A percentile compares a stretch with the other conserved stretches of the same genome.
phyloP scores from a whole-genome alignment of 2,888 invertebrate genomes.

The Amiota mariae region DNA sequence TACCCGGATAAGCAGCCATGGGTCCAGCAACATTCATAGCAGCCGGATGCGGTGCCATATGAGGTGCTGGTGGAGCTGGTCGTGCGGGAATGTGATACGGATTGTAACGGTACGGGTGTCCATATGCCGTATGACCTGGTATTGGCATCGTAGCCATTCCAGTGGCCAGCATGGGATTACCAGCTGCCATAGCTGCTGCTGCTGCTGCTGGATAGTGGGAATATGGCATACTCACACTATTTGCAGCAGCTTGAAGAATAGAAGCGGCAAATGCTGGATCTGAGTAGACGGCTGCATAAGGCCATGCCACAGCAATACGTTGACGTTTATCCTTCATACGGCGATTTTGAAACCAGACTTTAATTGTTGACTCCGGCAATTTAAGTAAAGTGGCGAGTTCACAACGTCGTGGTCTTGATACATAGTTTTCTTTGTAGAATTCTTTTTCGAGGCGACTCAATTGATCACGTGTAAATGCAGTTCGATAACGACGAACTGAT shows the following conservation, averaged over 20 bases:
- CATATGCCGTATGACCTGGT: slow-evolving; percentile 67
- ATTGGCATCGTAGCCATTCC: slow-evolving; percentile 76
- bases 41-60: slow-evolving; percentile 70
- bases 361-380: slow-evolving; percentile 97
- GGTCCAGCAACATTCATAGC: slow-evolving; percentile 60
- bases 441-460: slow-evolving; percentile 93
- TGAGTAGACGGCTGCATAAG: slow-evolving; percentile 93
- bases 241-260: slow-evolving; percentile 90
- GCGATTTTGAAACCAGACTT: slow-evolving; percentile 92
- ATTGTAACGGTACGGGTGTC: slow-evolving; percentile 72
- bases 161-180: slow-evolving; percentile 74
- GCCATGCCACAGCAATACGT: slow-evolving; percentile 94
- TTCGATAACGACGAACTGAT: slow-evolving; percentile 91
- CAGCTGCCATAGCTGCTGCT: slow-evolving; percentile 41
- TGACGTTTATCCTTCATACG: slow-evolving; percentile 91
- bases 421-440: slow-evolving; percentile 97
- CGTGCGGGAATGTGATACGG: slow-evolving; percentile 75
- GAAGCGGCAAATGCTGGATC: slow-evolving; percentile 96
- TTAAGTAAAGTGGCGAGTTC: slow-evolving; percentile 94
- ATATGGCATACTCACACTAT: slow-evolving; percentile 80
- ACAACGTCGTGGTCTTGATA: slow-evolving; percentile 93
- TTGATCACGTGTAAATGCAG: slow-evolving; percentile 97
- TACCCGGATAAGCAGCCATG: slow-evolving; percentile 53
- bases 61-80: slow-evolving; percentile 68
- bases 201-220: slow-evolving; percentile 75